Conservation (phyloP, 2,113 vertebrate species). For the Mobula hypostoma region DNA sequence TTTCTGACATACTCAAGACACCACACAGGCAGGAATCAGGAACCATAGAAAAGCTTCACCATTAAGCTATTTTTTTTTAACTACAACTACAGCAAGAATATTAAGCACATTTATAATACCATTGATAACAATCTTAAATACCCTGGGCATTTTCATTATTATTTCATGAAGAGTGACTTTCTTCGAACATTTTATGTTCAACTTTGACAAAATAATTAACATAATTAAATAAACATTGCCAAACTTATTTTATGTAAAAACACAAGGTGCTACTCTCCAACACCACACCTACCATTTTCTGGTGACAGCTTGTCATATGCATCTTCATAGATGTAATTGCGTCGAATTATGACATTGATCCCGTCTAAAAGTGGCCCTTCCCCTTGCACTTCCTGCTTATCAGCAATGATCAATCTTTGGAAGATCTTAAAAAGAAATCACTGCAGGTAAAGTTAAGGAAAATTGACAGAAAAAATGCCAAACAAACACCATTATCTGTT, state of each 20-base stretch:
- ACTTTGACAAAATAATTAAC: background rate
- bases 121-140: background rate
- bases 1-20: background rate
- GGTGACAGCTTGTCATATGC: conserved; percentile 97
- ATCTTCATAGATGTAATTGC: conserved; percentile 98
- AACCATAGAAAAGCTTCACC: background rate
- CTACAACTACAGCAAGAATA: background rate
- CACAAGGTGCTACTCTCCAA: background rate
- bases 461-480: conserved; percentile 20
- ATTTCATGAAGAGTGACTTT: background rate
- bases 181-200: background rate
- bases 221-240: background rate
- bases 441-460: conserved; percentile 26
- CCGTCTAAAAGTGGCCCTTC: conserved; percentile 91
- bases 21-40: background rate
- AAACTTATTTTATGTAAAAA: background rate
- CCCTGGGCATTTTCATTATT: background rate
- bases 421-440: conserved; percentile 73
- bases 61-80: background rate
- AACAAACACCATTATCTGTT: background rate
- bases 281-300: conserved; percentile 74
- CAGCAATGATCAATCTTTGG: conserved; percentile 91
- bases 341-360: conserved; percentile 89
- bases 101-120: background rate
- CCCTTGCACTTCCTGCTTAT: conserved; percentile 93